These are phyloP conservation scores for Alouatta palliata DNA, from an alignment of 2,113 vertebrate species.

Conservation along the genomic window DNA sequence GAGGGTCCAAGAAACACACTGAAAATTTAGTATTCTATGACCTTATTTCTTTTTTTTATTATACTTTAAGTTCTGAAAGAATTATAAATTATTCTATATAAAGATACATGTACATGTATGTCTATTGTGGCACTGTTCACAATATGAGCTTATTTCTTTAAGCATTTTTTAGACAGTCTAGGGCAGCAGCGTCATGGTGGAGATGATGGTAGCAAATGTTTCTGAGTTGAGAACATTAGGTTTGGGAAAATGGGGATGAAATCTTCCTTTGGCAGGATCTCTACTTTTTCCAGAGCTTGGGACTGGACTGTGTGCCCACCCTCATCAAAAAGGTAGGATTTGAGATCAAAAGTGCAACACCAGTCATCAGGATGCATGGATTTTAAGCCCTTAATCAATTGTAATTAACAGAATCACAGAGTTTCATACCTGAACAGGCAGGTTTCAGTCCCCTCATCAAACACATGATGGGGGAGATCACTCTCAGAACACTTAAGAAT, in stretches of 20 bases:
- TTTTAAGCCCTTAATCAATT: background rate
- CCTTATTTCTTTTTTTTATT: background rate
- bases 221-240: constrained; percentile 5
- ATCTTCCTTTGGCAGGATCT: background rate
- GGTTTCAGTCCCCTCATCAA: background rate
- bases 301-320: background rate
- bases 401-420: background rate
- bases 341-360: background rate
- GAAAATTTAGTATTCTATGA: background rate
- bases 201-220: background rate
- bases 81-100: no score
- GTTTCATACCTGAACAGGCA: background rate
- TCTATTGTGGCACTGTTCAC: no score
- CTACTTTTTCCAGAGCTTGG: background rate
- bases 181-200: background rate
- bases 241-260: background rate
- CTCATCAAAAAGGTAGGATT: background rate
- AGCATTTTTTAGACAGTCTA: background rate
- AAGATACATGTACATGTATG: no score
- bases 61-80: no score
- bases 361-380: background rate
- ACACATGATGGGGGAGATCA: background rate
- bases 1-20: background rate
- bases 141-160: background rate
- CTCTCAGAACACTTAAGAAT: background rate